These are phyloP conservation scores for Drepanosiphum platanoidis DNA, from an alignment of 2,888 invertebrate species.

Conservation along the genomic window DNA sequence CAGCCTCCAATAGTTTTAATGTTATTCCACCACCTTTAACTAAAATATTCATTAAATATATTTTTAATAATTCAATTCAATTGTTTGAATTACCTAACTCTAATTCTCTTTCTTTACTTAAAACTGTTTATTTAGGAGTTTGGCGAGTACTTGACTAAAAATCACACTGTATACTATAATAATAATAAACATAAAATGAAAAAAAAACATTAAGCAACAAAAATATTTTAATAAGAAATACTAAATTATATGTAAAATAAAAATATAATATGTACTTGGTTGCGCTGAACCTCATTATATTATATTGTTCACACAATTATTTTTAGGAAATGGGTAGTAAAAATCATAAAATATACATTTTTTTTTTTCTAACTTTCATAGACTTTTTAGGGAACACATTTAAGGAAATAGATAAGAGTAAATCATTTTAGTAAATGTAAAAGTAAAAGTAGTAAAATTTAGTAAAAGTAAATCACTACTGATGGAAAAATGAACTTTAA, in stretches of 20 bases:
- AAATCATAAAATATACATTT: not conserved
- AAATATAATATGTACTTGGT: not conserved
- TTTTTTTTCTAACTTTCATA: not conserved
- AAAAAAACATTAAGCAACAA: not conserved
- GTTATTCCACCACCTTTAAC: not conserved
- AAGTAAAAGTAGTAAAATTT: too few species aligned
- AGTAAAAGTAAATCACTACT: too few species aligned
- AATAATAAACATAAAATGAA: too few species aligned
- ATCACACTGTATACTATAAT: not conserved
- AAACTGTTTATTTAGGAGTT: not conserved
- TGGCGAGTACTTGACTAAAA: conserved; percentile 47
- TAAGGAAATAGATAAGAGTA: too few species aligned
- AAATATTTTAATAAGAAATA: not conserved
- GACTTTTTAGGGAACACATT: not conserved
- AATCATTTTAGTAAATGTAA: too few species aligned
- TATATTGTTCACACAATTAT: not conserved
- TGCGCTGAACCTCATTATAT: not conserved
- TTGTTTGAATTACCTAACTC: not conserved
- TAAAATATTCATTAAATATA: not conserved
- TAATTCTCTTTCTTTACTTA: not conserved
- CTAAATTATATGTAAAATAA: not conserved
- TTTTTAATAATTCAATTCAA: conserved; percentile 3
- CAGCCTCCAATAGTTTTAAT: conserved; percentile 27
- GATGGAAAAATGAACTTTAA: too few species aligned
- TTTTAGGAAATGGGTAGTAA: not conserved